Evolutionary conservation across 2,113 vertebrate species (phyloP), one percentile per base, ranked within the genome.

Genomic region (Nerophis ophidion): DNA sequence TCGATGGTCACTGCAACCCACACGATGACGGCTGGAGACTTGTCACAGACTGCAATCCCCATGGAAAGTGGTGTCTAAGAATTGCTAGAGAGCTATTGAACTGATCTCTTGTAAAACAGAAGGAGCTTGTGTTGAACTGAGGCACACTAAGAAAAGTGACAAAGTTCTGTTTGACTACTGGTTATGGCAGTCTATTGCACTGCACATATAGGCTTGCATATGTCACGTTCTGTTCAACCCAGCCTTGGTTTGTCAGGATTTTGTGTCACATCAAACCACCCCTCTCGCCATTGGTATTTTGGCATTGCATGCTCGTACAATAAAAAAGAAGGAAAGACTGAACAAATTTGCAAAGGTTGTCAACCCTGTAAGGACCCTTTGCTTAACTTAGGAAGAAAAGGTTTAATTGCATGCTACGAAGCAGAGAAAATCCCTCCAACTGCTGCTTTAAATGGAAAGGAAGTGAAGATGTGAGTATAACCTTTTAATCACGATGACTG

Each of bases 11-110:
- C n/a, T n/a, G n/a, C n/a, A n/a, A n/a, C n/a, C n/a, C n/a, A n/a
- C n/a, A n/a, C n/a, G n/a, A n/a, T n/a, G n/a, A n/a, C n/a, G n/a
- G n/a, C n/a, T n/a, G n/a, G n/a, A n/a, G n/a, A n/a, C n/a, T 55
- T 61, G 50, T 65, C 7, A 72, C 61, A 76, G 66, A 64, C 67
- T 68, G 53, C 65, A 11, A 70, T 87, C 76, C 76, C 87, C 84
- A 86, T 87, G 84, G 84, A 74, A 86, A 89, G 83, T 64, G 58
- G 66, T 40, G 26, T 71, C 77, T 79, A 46, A 63, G 60, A 57
- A 70, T 65, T 58, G 63, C 75, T 26, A 62, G 48, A 80, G 65
- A 60, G 70, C 78, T 75, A 82, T 80, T 38, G 75, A 76, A 75
- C 64, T 66, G 69, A 76, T 72, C 81, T 85, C 71, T 77, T 72